Conservation (phyloP, 2,113 vertebrate species). For the Synodontis membranacea region DNA sequence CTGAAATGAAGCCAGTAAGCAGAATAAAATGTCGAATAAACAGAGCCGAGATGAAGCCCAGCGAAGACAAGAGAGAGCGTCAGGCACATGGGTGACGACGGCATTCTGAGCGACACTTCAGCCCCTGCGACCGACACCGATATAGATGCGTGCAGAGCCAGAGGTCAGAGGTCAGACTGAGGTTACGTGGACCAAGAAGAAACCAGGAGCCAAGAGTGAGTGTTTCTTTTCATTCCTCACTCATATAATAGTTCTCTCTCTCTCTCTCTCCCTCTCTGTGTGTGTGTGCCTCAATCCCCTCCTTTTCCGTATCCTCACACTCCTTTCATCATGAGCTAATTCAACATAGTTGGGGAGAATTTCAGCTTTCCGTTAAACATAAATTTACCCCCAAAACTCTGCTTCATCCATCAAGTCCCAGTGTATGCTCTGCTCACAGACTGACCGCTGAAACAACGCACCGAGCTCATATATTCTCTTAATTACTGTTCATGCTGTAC, state of each 20-base stretch:
- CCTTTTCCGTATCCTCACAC: background rate
- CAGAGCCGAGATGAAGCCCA: slow-evolving; percentile 57
- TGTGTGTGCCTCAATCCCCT: background rate
- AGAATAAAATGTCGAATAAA: slow-evolving; percentile 60
- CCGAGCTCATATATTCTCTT: no score
- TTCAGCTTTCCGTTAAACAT: slow-evolving; percentile 3
- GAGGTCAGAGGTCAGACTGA: slow-evolving; percentile 2
- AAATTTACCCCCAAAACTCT: background rate
- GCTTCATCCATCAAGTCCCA: background rate
- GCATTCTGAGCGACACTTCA: slow-evolving; percentile 55
- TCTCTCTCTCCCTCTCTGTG: background rate
- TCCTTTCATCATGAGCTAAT: background rate
- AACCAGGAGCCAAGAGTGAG: slow-evolving; percentile 10
- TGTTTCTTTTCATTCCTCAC: slow-evolving; percentile 29
- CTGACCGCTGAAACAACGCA: no score
- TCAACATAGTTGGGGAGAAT: background rate
- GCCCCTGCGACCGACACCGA: background rate
- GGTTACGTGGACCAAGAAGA: background rate
- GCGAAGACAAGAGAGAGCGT: slow-evolving; percentile 68
- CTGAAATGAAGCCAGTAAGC: slow-evolving; percentile 76
- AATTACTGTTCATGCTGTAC: background rate
- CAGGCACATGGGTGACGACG: slow-evolving; percentile 23
- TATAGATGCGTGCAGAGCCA: background rate
- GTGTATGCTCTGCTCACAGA: background rate
- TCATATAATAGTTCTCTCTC: slow-evolving; percentile 9